Conservation (phyloP, 2,888 invertebrate genomes). For the Eretmocerus hayati region DNA sequence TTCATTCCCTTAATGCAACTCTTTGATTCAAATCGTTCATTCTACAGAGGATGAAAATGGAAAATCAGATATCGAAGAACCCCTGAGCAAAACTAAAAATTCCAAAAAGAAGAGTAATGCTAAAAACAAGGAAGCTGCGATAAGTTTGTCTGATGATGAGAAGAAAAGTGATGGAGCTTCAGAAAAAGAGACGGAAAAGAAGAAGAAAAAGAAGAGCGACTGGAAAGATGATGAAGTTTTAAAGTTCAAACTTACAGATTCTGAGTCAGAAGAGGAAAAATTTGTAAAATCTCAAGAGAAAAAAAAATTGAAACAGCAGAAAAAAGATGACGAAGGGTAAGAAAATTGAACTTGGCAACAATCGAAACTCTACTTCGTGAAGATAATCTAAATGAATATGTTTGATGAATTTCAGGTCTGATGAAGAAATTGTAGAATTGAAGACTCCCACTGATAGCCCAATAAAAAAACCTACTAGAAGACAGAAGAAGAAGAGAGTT, state of each 20-base stretch:
- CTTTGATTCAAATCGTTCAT: too few species aligned
- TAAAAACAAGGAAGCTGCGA: background rate
- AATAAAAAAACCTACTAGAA: constrained; percentile 16
- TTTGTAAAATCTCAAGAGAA: constrained; percentile 24
- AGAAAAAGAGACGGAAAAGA: background rate
- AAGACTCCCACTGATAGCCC: constrained; percentile 7
- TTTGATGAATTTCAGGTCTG: constrained; percentile 13
- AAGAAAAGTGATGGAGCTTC: background rate
- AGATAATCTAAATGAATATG: too few species aligned
- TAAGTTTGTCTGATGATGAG: too few species aligned
- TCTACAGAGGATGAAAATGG: too few species aligned
- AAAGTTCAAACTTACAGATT: constrained; percentile 32
- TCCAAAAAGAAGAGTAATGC: background rate
- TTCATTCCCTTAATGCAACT: too few species aligned
- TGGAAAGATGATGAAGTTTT: constrained; percentile 35
- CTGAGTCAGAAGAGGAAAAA: constrained; percentile 34
- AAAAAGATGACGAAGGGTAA: constrained; percentile 23
- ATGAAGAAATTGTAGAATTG: constrained; percentile 9
- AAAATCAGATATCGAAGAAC: too few species aligned
- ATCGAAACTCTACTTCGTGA: too few species aligned
- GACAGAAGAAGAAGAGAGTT: constrained; percentile 26
- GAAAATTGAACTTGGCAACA: background rate
- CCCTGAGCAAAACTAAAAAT: too few species aligned
- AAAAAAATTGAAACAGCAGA: constrained; percentile 20
- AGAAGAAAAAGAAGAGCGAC: constrained; percentile 6